These are phyloP conservation scores for Alsophila aescularia DNA, from an alignment of 2,888 invertebrate species.

Conservation along the genomic window DNA sequence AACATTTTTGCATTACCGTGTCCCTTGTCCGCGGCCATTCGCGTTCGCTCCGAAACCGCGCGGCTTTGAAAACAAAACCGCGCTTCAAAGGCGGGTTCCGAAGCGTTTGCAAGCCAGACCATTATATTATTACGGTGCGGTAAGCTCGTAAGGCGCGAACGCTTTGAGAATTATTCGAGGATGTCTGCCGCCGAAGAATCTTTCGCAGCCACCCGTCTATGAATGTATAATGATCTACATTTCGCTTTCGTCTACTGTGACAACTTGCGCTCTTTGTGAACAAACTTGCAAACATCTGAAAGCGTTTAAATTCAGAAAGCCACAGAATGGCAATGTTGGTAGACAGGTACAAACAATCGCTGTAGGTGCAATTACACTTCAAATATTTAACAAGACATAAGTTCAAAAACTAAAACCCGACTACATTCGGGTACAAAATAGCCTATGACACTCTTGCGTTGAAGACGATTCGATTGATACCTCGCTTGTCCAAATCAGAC, in stretches of 20 bases:
- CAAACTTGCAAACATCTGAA: conserved; percentile 5
- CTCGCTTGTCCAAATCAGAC: no score
- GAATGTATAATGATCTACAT: conserved; percentile 78
- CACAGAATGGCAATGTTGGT: background rate
- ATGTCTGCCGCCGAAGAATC: conserved; percentile 65
- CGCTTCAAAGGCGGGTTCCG: conserved; percentile 43
- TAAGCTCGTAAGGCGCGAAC: conserved; percentile 58
- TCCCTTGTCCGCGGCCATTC: conserved; percentile 3
- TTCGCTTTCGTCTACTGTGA: conserved; percentile 30
- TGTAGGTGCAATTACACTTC: background rate
- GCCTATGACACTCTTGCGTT: no score
- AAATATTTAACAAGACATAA: no score
- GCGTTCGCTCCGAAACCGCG: conserved; percentile 1
- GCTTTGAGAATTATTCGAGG: conserved; percentile 68
- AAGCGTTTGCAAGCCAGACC: conserved; percentile 57
- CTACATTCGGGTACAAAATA: no score
- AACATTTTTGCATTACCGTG: conserved; percentile 12
- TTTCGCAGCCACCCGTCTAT: conserved; percentile 73
- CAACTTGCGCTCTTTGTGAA: conserved; percentile 18
- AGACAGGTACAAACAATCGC: background rate
- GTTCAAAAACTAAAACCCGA: no score
- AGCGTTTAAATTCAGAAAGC: background rate
- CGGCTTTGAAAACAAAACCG: conserved; percentile 35
- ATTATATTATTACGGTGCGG: conserved; percentile 80
- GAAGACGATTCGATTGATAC: no score